A percentile compares a stretch with the other conserved stretches of the same genome.
These are phyloP conservation scores for Scolanthus callimorphus DNA, from an alignment of 92 coral and sea anemone species.

Conservation along the genomic window DNA sequence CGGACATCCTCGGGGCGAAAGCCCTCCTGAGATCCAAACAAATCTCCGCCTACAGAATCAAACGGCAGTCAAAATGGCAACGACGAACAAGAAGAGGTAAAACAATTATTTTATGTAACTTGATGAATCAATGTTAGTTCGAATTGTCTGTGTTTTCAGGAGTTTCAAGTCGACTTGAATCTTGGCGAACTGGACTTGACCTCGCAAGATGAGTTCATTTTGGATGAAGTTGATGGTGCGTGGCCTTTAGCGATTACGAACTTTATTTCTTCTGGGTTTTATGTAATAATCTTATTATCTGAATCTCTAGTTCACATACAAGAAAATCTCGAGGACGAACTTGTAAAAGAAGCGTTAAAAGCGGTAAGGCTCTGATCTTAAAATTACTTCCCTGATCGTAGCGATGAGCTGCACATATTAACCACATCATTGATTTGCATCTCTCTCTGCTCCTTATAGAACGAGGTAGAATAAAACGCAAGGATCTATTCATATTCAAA, in stretches of 20 bases:
- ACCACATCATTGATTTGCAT: too few species aligned
- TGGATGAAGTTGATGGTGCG: conserved; percentile 98
- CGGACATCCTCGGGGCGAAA: conserved; percentile 43
- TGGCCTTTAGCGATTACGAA: too few species aligned
- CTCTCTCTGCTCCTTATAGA: too few species aligned
- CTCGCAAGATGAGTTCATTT: conserved; percentile 95
- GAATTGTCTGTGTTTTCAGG: conserved; percentile 9
- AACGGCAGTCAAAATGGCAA: conserved; percentile 35
- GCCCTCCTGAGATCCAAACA: conserved; percentile 3
- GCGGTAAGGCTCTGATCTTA: too few species aligned
- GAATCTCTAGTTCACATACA: conserved; percentile 74
- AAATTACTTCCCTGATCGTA: too few species aligned
- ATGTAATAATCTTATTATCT: not conserved
- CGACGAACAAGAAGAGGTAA: conserved; percentile 65
- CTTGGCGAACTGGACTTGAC: conserved; percentile 96
- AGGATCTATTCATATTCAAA: too few species aligned
- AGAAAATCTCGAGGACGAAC: conserved; percentile 92
- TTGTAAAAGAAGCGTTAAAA: conserved; percentile 94
- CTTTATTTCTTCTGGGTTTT: not conserved
- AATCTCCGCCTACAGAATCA: conserved; percentile 4
- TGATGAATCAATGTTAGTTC: not conserved
- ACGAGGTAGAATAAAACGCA: too few species aligned
- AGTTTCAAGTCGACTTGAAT: conserved; percentile 80
- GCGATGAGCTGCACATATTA: too few species aligned
- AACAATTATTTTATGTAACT: too few species aligned